Evolutionary conservation across 2,113 vertebrate species (phyloP).

Genomic region (Gobius niger): DNA sequence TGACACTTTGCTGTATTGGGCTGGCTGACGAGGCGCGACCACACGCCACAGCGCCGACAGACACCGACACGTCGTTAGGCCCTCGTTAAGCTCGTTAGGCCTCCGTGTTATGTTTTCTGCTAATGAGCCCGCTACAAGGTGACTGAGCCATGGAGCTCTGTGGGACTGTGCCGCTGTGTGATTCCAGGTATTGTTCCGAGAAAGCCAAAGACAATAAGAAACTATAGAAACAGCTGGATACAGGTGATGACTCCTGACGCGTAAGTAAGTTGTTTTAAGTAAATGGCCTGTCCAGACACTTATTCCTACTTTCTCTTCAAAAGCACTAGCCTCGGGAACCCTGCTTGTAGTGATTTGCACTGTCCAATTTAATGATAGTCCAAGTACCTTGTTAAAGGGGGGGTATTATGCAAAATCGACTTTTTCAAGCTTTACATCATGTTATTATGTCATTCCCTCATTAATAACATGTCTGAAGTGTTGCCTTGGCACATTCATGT

Average conservation of each 20-base stretch:
- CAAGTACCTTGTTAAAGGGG: too few relatives aligned
- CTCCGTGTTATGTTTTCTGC: slow-evolving; percentile 47
- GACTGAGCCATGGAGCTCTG: slow-evolving; percentile 47
- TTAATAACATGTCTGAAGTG: too few relatives aligned
- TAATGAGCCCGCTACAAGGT: slow-evolving; percentile 59
- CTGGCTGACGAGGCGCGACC: slow-evolving; percentile 52
- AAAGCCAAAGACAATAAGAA: neutral
- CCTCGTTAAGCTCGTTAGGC: slow-evolving; percentile 59
- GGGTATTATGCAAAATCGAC: too few relatives aligned
- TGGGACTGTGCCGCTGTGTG: slow-evolving; percentile 7
- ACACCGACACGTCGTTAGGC: slow-evolving; percentile 61
- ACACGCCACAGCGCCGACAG: slow-evolving; percentile 47
- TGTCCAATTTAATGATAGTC: too few relatives aligned
- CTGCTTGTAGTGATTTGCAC: too few relatives aligned
- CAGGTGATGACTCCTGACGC: neutral
- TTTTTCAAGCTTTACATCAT: too few relatives aligned
- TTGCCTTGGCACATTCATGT: too few relatives aligned
- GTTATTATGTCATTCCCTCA: too few relatives aligned
- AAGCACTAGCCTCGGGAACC: too few relatives aligned
- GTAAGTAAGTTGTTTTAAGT: too few relatives aligned
- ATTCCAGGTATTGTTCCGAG: neutral
- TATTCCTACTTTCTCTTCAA: too few relatives aligned
- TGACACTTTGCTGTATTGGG: slow-evolving; percentile 31
- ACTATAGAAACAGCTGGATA: neutral
- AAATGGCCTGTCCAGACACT: too few relatives aligned